These are phyloP conservation scores for Pantherophis vulpinus DNA, from an alignment of 2,797 vertebrate genomes.

Conservation along the genomic window DNA sequence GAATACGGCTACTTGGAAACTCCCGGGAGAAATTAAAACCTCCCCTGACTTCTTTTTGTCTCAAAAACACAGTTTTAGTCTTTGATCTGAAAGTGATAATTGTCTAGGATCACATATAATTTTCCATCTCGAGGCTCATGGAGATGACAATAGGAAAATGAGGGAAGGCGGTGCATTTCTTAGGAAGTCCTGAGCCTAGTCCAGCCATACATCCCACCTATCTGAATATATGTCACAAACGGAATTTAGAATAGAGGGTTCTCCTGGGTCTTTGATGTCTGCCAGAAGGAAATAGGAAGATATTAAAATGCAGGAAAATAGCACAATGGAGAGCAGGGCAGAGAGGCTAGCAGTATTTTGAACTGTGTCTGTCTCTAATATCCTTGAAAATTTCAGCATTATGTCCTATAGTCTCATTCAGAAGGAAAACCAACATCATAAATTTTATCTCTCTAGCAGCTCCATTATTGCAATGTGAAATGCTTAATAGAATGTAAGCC, in stretches of 20 bases:
- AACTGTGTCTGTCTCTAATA: background rate
- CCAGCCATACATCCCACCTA: background rate
- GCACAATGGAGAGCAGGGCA: background rate
- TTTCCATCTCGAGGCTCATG: background rate
- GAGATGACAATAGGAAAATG: background rate
- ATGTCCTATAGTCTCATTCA: background rate
- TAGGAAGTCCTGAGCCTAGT: background rate
- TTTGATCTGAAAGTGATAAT: background rate
- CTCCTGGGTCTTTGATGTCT: background rate
- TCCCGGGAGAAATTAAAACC: background rate
- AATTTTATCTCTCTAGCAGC: background rate
- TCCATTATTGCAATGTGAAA: background rate
- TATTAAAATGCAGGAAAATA: background rate
- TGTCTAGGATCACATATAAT: background rate
- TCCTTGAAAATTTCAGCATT: background rate
- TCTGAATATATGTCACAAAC: background rate
- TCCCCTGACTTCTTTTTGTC: background rate
- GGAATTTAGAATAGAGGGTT: background rate
- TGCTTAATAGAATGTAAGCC: background rate
- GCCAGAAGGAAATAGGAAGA: background rate
- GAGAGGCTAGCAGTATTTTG: background rate
- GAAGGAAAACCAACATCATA: background rate
- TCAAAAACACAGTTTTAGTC: background rate
- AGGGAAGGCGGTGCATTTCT: background rate
- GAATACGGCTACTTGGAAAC: background rate